phyloP scores from a whole-genome alignment of 2,113 vertebrate species.

The Haemorhous mexicanus region DNA sequence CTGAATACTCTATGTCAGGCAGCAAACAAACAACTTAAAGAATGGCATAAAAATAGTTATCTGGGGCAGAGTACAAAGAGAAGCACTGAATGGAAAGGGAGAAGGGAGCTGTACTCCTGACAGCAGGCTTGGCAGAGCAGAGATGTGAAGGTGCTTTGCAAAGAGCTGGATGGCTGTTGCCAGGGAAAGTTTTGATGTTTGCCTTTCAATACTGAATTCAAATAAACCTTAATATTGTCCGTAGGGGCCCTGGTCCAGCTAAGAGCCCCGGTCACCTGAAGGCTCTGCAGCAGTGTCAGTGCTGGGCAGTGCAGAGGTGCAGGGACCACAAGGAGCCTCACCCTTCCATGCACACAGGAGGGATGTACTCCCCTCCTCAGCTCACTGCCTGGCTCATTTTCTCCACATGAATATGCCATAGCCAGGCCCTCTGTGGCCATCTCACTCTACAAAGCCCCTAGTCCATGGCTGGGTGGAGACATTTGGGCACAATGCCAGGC shows the following conservation, averaged over 20 bases:
- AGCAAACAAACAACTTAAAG: neutral
- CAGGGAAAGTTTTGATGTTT: neutral
- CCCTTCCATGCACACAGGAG: neutral
- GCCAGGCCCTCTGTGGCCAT: neutral
- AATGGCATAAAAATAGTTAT: conserved; percentile 12
- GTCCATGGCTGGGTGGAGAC: neutral
- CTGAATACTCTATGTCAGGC: neutral
- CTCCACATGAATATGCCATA: neutral
- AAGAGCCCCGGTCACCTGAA: neutral
- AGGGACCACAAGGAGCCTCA: too few species aligned
- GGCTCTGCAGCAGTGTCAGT: neutral
- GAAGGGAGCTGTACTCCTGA: neutral
- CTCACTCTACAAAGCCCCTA: neutral
- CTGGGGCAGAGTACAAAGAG: conserved; percentile 34
- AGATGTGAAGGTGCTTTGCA: neutral
- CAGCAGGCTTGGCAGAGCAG: neutral
- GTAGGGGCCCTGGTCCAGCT: neutral
- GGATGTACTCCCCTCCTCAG: neutral
- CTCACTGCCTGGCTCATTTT: neutral
- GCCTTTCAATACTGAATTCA: neutral
- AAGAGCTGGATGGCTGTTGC: neutral
- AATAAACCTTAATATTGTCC: neutral
- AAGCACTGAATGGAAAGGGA: neutral
- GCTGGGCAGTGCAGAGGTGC: neutral
- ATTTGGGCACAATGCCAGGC: neutral